These are phyloP conservation scores for Chrysochloris asiatica DNA, from an alignment of 2,113 vertebrate species.

Conservation along the genomic window DNA sequence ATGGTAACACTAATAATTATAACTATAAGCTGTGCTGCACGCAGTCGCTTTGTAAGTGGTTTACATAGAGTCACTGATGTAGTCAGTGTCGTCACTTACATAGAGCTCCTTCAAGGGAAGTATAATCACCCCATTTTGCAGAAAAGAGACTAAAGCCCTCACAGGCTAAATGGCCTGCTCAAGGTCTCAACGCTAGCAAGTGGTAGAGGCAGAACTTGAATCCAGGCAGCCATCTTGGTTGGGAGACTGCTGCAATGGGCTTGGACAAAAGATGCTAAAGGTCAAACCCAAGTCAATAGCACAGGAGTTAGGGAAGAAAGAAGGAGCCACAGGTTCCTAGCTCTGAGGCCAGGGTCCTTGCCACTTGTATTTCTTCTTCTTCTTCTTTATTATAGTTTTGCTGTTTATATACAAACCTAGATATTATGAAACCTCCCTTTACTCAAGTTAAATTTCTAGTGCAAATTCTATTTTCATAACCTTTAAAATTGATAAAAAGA, in stretches of 20 bases:
- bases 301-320: not conserved
- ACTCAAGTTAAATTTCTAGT: not conserved
- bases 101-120: too few species aligned
- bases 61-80: too few species aligned
- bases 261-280: not conserved
- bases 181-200: too few species aligned
- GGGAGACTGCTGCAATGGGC: not conserved
- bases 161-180: too few species aligned
- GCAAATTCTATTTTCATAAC: not conserved
- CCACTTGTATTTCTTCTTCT: not conserved
- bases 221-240: not conserved
- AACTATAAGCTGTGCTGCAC: too few species aligned
- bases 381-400: constrained; percentile 32
- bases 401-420: not conserved
- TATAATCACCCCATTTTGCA: too few species aligned
- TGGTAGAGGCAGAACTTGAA: too few species aligned
- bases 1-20: not conserved
- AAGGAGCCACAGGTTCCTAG: not conserved
- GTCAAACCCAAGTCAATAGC: not conserved
- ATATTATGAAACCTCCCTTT: not conserved
- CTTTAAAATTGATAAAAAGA: not conserved
- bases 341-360: not conserved
- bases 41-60: too few species aligned
- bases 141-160: too few species aligned
- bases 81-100: too few species aligned